Conservation (phyloP, 1,140 invertebrate genomes). For the Helicorthomorpha holstii region DNA sequence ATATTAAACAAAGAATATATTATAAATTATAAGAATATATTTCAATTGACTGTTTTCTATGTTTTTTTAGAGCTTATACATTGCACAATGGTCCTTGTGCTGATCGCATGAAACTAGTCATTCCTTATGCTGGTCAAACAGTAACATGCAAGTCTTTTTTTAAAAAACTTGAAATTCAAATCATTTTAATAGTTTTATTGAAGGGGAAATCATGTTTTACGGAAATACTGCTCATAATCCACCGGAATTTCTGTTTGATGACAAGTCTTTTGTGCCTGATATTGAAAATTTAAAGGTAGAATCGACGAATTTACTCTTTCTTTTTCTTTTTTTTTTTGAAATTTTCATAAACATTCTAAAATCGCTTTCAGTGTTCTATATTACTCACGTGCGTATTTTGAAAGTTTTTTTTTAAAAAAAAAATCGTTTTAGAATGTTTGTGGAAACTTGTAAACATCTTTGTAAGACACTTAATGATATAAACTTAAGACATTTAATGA, state of each 20-base stretch:
- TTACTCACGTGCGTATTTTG: too few species aligned
- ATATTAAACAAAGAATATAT: background rate
- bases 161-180: conserved; percentile 1
- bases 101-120: conserved; percentile 22
- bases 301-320: background rate
- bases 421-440: too few species aligned
- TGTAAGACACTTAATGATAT: background rate
- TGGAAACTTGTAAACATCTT: background rate
- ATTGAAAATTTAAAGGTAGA: conserved; percentile 16
- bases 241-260: conserved; percentile 26
- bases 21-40: background rate
- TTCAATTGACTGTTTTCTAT: background rate
- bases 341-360: too few species aligned
- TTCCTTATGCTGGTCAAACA: conserved; percentile 22
- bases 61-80: background rate
- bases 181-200: conserved; percentile 2
- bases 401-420: too few species aligned
- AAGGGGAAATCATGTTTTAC: conserved; percentile 26
- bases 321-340: background rate
- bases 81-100: conserved; percentile 5
- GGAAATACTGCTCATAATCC: conserved; percentile 19
- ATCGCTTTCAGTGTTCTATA: too few species aligned
- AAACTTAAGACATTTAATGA: conserved; percentile 1
- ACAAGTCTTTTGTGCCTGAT: conserved; percentile 18
- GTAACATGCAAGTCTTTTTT: conserved; percentile 19